A percentile compares a stretch with the other conserved stretches of the same genome.
Evolutionary conservation across 2,113 vertebrate genomes (phyloP).

Genomic region (Cyanocitta stelleri): DNA sequence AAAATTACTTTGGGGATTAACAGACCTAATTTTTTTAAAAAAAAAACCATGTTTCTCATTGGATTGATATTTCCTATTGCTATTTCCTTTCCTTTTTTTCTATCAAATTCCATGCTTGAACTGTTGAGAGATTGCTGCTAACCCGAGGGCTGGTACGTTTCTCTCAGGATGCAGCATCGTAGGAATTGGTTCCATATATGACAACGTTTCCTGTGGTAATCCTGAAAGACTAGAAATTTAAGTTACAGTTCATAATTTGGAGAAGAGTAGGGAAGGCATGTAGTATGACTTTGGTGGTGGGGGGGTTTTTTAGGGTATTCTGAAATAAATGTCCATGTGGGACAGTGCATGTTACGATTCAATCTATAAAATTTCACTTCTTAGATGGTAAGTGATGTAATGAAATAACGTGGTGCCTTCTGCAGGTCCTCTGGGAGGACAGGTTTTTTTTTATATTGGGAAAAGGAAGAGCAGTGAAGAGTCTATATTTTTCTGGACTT

Average conservation of each 20-base stretch:
- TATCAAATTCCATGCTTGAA: neutral
- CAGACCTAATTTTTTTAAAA: neutral
- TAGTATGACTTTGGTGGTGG: neutral
- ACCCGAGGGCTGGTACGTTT: neutral
- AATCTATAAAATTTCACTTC: neutral
- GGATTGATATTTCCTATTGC: neutral
- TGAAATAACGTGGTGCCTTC: neutral
- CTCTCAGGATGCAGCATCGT: neutral
- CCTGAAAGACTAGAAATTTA: neutral
- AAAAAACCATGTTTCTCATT: neutral
- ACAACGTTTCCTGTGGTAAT: neutral
- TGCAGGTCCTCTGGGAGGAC: neutral
- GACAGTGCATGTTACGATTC: neutral
- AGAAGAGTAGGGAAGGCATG: neutral
- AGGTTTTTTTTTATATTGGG: neutral
- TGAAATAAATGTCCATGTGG: neutral
- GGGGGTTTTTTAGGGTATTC: neutral
- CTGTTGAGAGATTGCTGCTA: neutral
- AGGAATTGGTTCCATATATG: neutral
- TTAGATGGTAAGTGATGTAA: neutral
- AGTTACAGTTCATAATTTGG: neutral
- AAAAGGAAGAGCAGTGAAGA: neutral
- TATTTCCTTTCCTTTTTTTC: neutral
- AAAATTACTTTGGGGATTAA: slow-evolving; percentile 35
- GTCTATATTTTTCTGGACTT: neutral